Evolutionary conservation across 2,797 vertebrate species (phyloP).

Genomic region (Urocyon cinereoargenteus): DNA sequence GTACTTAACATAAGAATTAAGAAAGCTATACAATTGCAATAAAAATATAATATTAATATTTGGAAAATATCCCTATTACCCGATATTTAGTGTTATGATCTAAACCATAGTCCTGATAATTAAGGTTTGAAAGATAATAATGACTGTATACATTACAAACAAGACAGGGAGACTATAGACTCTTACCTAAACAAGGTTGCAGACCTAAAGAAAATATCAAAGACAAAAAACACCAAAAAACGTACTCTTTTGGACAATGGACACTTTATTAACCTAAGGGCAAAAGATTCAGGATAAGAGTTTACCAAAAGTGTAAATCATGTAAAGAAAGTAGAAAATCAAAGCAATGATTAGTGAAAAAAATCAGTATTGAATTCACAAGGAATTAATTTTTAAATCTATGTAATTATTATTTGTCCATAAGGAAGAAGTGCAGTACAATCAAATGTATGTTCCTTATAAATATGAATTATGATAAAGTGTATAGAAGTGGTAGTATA

Average conservation of each 20-base stretch:
- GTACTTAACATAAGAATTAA: neutral
- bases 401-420: neutral
- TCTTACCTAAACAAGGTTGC: neutral
- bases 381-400: neutral
- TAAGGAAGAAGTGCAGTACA: neutral
- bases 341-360: neutral
- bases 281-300: neutral
- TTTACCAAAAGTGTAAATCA: neutral
- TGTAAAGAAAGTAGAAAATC: neutral
- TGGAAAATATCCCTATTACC: neutral
- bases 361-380: neutral
- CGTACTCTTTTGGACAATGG: neutral
- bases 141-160: neutral
- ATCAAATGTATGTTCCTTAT: neutral
- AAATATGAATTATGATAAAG: neutral
- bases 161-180: neutral
- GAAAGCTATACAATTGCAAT: neutral
- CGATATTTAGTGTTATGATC: neutral
- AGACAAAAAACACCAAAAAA: neutral
- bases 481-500: neutral
- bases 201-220: neutral
- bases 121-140: neutral
- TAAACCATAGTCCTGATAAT: neutral
- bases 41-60: neutral
- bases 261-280: neutral